Evolutionary conservation across 2,797 vertebrate genomes (phyloP), one percentile per base, ranked within the genome.

Genomic region (Glyptemys insculpta): DNA sequence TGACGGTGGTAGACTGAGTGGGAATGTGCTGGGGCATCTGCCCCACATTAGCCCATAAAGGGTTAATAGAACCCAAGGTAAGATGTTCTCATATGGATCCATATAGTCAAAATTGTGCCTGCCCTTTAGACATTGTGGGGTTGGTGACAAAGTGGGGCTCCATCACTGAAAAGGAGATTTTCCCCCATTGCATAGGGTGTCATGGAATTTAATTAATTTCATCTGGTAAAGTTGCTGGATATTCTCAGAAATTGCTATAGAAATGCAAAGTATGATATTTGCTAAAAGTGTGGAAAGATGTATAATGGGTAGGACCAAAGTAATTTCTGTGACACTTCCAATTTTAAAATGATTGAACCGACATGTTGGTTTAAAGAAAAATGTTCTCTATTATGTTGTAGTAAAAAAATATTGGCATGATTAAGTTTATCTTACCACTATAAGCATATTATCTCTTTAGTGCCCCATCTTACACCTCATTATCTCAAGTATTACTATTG

Each of bases 351-450:
- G 1, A 16, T 23, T 80, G 79, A 74, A 83, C 49, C 83, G 18
- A 5, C 23, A 37, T 88, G 27, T 37, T 44, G 47, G 34, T 74
- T 72, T 14, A 82, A 78, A 34, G 62, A 78, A 23, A 21, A 31
- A 41, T 18, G 4, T 0, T 0, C 23, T n/a, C 47, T 54, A 15
- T 5, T 57, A 68, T 49, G 53, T 23, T n/a, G 52, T 79, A 49
- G 11, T 2, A 49, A n/a, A 79, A 79, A 15, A 68, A 37, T 29
- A 90, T 18, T 29, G 78, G 44, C 68, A 72, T 3, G 44, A 18
- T n/a, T 37, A 90, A 81, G 11, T 21, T 9, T 31, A 7, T 44
- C 23, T 54, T 27, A 11, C 78, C 23, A 19, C 8, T n/a, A 12
- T 53, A 53, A 34, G 7, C 14, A 7, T 80, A 76, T 31, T 34